A percentile compares a stretch with the other conserved stretches of the same genome.
phyloP scores from a whole-genome alignment of 2,888 invertebrate species.

The Caenorhabditis uteleia region DNA sequence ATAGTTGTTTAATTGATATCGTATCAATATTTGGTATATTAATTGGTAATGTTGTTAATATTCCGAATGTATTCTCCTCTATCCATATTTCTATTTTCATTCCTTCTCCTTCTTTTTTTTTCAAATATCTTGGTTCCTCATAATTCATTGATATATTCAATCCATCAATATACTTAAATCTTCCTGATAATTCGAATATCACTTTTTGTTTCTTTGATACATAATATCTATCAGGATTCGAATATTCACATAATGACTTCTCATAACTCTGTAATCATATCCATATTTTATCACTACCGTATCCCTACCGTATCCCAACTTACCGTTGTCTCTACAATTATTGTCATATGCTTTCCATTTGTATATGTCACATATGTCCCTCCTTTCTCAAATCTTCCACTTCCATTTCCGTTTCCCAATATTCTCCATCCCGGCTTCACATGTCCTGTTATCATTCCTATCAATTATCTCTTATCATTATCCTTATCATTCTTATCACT shows the following conservation, averaged over 20 bases:
- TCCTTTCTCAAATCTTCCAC: constrained; percentile 67
- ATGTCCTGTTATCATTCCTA: constrained; percentile 14
- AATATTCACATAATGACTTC: constrained; percentile 20
- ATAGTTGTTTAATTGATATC: constrained; percentile 1
- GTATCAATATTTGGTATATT: constrained; percentile 3
- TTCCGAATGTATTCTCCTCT: constrained; percentile 9
- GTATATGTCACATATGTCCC: constrained; percentile 70
- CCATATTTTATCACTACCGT: not conserved
- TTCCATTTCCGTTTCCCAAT: constrained; percentile 68
- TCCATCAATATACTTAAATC: not conserved
- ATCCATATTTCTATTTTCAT: too few species aligned
- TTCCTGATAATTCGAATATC: not conserved
- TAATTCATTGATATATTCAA: constrained; percentile 18
- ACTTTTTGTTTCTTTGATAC: constrained; percentile 6
- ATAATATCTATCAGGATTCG: constrained; percentile 8
- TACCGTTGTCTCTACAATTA: constrained; percentile 72
- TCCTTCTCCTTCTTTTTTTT: too few species aligned
- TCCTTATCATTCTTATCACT: too few species aligned
- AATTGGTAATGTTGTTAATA: constrained; percentile 11
- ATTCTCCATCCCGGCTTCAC: constrained; percentile 27
- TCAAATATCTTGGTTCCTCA: not conserved
- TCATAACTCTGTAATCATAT: constrained; percentile 13
- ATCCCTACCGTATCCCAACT: not conserved
- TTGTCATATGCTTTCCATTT: constrained; percentile 69
- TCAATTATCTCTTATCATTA: not conserved